phyloP scores from a whole-genome alignment of 2,797 vertebrate genomes.

The Poeciliopsis infans region DNA sequence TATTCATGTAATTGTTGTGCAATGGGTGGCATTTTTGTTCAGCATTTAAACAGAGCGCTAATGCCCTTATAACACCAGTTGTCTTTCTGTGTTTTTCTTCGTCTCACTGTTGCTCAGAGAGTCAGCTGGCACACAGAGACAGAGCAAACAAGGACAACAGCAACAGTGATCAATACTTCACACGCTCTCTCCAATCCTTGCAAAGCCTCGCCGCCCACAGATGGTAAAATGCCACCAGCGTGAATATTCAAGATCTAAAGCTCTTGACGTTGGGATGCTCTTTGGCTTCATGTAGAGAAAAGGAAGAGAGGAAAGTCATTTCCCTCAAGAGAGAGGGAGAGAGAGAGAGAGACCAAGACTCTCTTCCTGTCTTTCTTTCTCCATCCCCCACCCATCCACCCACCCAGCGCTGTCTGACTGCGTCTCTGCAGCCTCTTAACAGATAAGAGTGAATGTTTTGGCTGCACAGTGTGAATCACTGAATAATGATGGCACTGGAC shows the following conservation, averaged over 20 bases:
- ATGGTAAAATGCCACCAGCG: slow-evolving; percentile 74
- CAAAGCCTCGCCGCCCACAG: slow-evolving; percentile 70
- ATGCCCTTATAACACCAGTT: slow-evolving; percentile 35
- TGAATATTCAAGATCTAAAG: slow-evolving; percentile 74
- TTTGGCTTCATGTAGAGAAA: slow-evolving; percentile 59
- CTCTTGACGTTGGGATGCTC: slow-evolving; percentile 69
- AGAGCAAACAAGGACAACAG: slow-evolving; percentile 71
- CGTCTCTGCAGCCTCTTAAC: slow-evolving; percentile 69
- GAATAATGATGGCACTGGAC: slow-evolving; percentile 73
- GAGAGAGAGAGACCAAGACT: slow-evolving; percentile 25
- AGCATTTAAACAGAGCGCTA: slow-evolving; percentile 18
- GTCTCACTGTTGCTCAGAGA: slow-evolving; percentile 47
- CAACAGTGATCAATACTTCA: slow-evolving; percentile 71
- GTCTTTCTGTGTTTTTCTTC: slow-evolving; percentile 18
- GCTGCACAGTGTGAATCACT: slow-evolving; percentile 74
- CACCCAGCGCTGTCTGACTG: slow-evolving; percentile 67
- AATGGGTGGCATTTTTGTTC: slow-evolving; percentile 10
- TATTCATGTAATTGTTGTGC: background rate
- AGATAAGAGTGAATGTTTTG: slow-evolving; percentile 75
- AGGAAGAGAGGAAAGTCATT: slow-evolving; percentile 62
- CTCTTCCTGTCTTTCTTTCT: slow-evolving; percentile 20
- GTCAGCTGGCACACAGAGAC: slow-evolving; percentile 42
- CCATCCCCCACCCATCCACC: slow-evolving; percentile 54
- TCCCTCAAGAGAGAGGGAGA: slow-evolving; percentile 47
- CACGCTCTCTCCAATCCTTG: slow-evolving; percentile 60